Base-by-base conservation (phyloP, 2,888 invertebrate species). In the Pediacus dermestoides region DNA sequence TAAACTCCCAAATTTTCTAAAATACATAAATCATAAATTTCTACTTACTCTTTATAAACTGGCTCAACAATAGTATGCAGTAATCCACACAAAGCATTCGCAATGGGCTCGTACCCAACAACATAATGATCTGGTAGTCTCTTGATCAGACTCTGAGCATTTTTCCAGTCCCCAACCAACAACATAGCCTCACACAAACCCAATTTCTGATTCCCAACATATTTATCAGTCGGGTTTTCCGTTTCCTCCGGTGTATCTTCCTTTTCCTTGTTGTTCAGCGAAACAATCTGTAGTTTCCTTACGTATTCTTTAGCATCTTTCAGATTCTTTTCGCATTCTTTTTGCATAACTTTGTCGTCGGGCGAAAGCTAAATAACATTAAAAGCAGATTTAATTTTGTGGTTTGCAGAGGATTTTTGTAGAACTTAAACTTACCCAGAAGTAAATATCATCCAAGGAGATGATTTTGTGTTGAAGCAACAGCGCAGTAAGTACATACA, bases 141-240 rank as follows among this genome's bases (percentile, higher is more conserved):
- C 52, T 83, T 82, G 15, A 90, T 81, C 39, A 99, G 74, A 48
- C 77, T 75, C 44, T 82, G 78, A 2, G 92, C 92, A 59, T 86
- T 86, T 10, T 81, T 77, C 96, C 96, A 97, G 55, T 91, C 92
- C 1, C 91, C 94, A 49, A 93, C 81, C 47, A 81, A 79, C 4
- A 97, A 66, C 30, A 96, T 70, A 0, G 94, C 92, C 65, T 93
- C 90, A 57, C 91, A 86, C 13, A 99, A 74, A 14, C 93, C 90
- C 56, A 95, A 80, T 71, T 97, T 97, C 70, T 99, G 96, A 73
- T 99, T 97, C 33, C 68, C 72, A 62, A 74, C 71, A 55, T 51
- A 67, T 51, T 50, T 63, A 51, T 85, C 85, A 71, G 79, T 77
- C 34, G 75, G 72, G 58, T 77, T 80, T 12, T 82, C 80, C 55